These are phyloP conservation scores for Leucophora obtusa DNA, from an alignment of 2,888 invertebrate species.

Conservation along the genomic window DNA sequence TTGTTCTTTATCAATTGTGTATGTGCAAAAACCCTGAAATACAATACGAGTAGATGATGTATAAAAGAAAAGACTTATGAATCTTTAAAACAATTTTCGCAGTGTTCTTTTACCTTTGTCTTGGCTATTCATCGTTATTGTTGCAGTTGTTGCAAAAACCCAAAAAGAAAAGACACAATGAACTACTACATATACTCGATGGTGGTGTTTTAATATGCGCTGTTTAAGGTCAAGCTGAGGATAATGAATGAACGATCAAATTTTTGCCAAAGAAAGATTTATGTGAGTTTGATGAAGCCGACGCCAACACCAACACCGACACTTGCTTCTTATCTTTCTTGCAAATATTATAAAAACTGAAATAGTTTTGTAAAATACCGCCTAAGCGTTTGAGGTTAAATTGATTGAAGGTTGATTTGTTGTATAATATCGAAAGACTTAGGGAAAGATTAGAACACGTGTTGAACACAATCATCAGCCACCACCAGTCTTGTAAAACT, in stretches of 20 bases:
- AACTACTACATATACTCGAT: slow-evolving; percentile 21
- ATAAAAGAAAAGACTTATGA: slow-evolving; percentile 23
- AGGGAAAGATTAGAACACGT: slow-evolving; percentile 74
- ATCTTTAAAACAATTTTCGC: slow-evolving; percentile 59
- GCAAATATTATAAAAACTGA: slow-evolving; percentile 15
- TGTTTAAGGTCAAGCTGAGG: slow-evolving; percentile 53
- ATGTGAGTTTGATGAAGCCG: slow-evolving; percentile 76
- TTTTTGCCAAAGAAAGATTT: slow-evolving; percentile 73
- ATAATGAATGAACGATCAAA: slow-evolving; percentile 58
- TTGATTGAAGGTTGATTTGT: slow-evolving; percentile 75
- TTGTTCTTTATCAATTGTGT: slow-evolving; percentile 22
- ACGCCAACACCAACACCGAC: slow-evolving; percentile 12
- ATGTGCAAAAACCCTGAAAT: slow-evolving; percentile 23
- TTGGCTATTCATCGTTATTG: slow-evolving; percentile 33
- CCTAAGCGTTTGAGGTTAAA: slow-evolving; percentile 65
- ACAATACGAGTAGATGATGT: slow-evolving; percentile 20
- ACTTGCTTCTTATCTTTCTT: background rate
- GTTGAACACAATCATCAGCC: slow-evolving; percentile 72
- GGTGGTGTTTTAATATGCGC: slow-evolving; percentile 36
- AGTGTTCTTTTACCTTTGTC: slow-evolving; percentile 42
- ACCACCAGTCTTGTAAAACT: slow-evolving; percentile 34
- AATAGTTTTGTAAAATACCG: slow-evolving; percentile 7
- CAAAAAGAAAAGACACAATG: slow-evolving; percentile 10
- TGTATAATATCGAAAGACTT: slow-evolving; percentile 64
- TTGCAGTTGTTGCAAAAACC: slow-evolving; percentile 8